A percentile compares a stretch with the other conserved stretches of the same genome.
phyloP scores from a whole-genome alignment of 2,113 vertebrate species.

The Dicerorhinus sumatrensis region DNA sequence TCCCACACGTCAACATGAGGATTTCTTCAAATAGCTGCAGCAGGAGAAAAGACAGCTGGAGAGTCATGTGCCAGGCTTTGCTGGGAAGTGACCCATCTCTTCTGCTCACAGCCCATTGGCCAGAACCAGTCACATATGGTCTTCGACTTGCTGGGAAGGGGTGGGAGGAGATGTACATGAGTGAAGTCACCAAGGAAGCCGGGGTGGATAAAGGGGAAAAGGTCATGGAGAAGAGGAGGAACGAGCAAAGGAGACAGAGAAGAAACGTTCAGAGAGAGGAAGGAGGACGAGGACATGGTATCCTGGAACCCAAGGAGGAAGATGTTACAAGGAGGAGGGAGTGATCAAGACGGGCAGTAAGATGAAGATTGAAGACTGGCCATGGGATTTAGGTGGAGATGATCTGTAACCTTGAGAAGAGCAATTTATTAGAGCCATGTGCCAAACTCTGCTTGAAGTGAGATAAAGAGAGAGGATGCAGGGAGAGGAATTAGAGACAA shows the following conservation, averaged over 20 bases:
- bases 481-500: not conserved
- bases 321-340: not conserved
- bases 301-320: not conserved
- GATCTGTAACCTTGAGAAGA: not conserved
- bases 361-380: not conserved
- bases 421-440: not conserved
- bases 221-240: not conserved
- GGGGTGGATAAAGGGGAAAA: not conserved
- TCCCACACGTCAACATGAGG: not conserved
- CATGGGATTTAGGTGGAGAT: not conserved
- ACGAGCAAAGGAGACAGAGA: not conserved
- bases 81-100: constrained; percentile 36
- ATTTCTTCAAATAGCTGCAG: constrained; percentile 29
- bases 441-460: not conserved
- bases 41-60: constrained; percentile 34
- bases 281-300: not conserved
- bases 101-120: not conserved
- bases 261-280: not conserved
- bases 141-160: not conserved
- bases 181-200: not conserved
- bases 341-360: not conserved
- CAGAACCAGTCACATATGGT: not conserved
- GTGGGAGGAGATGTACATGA: not conserved
- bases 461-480: not conserved
- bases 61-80: not conserved